A percentile compares a stretch with the other conserved stretches of the same genome.
phyloP scores from a whole-genome alignment of 2,113 vertebrate genomes.

The Pelecanoides urinatrix region DNA sequence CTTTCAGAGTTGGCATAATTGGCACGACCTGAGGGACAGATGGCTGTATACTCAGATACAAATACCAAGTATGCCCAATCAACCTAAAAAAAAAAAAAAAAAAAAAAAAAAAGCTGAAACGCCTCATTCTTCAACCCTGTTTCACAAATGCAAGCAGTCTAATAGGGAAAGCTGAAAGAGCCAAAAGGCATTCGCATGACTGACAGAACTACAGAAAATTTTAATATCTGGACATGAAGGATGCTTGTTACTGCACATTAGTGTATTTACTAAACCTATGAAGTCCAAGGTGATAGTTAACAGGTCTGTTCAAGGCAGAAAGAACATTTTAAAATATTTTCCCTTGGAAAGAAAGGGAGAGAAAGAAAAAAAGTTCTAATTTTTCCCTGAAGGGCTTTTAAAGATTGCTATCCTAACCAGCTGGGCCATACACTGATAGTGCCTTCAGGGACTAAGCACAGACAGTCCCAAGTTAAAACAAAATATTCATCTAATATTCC shows the following conservation, averaged over 20 bases:
- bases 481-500: background rate
- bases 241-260: background rate
- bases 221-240: background rate
- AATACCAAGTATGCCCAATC: background rate
- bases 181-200: background rate
- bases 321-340: background rate
- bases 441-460: background rate
- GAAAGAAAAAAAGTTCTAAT: background rate
- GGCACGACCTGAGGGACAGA: slow-evolving; percentile 32
- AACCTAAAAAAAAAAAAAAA: background rate
- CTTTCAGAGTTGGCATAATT: background rate
- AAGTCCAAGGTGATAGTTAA: background rate
- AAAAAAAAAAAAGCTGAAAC: background rate
- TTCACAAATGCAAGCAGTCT: background rate
- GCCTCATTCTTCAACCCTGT: background rate
- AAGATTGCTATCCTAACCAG: background rate
- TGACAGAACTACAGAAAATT: background rate
- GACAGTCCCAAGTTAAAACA: background rate
- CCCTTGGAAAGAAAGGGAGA: background rate
- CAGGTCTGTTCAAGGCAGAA: background rate
- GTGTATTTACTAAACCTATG: background rate
- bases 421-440: background rate
- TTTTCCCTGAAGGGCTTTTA: background rate
- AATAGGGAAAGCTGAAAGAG: background rate
- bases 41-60: slow-evolving; percentile 2